Base-by-base conservation (phyloP, 2,888 invertebrate genomes). In the Lycia hirtaria region DNA sequence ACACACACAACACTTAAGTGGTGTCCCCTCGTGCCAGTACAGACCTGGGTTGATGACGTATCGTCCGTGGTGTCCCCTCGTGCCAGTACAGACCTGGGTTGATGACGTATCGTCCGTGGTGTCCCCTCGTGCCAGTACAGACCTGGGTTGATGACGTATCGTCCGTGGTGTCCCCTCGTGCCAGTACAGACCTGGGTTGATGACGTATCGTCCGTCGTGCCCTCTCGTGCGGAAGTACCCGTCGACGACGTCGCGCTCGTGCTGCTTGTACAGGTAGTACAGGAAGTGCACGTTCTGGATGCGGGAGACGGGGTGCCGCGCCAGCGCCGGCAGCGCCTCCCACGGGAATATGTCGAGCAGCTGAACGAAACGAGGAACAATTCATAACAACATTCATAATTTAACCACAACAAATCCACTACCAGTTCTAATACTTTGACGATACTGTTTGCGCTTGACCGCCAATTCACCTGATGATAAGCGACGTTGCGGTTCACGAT, bases 301-400 rank as follows among this genome's bases (percentile, higher is more conserved):
- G 54, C 97, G 89, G 0, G 95, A 94, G 0, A 96, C 94, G 0
- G 96, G 94, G 41, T 96, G 94, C n/a, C 92, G 83, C 57, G 88
- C 85, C 9, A 97, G 72, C 10, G 95, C 85, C 0, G 94, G 93
- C 53, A 97, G 85, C 62, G 94, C 94, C 85, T 97, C 97, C 95
- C 97, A 97, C 0, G 97, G 96, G 56, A 97, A 93, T 51, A 93
- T 92, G 84, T 97, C 96, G 10, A 97, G 80, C 68, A 92, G 88
- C 96, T 96, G 75, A 53, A 5, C 4, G 15, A 26, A 26, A 26
- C 15, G n/a, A 22, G 3, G 9, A 35, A 2, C 15, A 15, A 17
- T 26, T 26, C 9, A 6, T n/a, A n/a, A n/a, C n/a, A n/a, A n/a
- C n/a, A n/a, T n/a, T n/a, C n/a, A n/a, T n/a, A n/a, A n/a, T n/a